These are phyloP conservation scores for Cephalopholis sonnerati DNA, from an alignment of 2,113 vertebrate genomes.

Conservation along the genomic window DNA sequence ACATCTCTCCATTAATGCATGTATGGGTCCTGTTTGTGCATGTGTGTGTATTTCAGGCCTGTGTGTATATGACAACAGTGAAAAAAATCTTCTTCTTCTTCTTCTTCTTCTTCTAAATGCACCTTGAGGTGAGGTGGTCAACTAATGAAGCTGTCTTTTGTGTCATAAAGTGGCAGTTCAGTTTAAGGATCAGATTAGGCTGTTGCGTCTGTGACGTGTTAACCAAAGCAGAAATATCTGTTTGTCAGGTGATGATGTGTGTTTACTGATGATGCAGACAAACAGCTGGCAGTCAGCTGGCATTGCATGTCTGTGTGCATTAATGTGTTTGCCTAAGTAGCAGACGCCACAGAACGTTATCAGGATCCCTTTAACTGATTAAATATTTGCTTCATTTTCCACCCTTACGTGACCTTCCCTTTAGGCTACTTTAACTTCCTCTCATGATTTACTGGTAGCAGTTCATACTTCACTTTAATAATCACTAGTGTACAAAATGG, in stretches of 20 bases:
- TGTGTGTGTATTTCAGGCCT: too few species aligned
- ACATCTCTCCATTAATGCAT: too few species aligned
- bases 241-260: not conserved
- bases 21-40: too few species aligned
- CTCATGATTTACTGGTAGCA: not conserved
- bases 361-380: conserved; percentile 22
- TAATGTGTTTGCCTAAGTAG: conserved; percentile 28
- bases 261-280: not conserved
- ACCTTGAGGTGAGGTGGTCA: not conserved
- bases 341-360: not conserved
- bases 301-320: not conserved
- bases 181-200: conserved; percentile 1
- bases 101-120: not conserved
- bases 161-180: not conserved
- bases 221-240: not conserved
- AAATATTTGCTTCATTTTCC: conserved; percentile 52
- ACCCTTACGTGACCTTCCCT: conserved; percentile 26
- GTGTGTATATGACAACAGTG: too few species aligned
- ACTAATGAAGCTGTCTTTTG: too few species aligned
- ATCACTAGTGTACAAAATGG: not conserved
- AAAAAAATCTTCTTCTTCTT: too few species aligned
- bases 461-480: not conserved
- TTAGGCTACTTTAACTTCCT: conserved; percentile 8
- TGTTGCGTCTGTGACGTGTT: not conserved
- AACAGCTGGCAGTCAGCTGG: not conserved